These are phyloP conservation scores for Origma solitaria DNA, from an alignment of 2,113 vertebrate genomes.

Conservation along the genomic window DNA sequence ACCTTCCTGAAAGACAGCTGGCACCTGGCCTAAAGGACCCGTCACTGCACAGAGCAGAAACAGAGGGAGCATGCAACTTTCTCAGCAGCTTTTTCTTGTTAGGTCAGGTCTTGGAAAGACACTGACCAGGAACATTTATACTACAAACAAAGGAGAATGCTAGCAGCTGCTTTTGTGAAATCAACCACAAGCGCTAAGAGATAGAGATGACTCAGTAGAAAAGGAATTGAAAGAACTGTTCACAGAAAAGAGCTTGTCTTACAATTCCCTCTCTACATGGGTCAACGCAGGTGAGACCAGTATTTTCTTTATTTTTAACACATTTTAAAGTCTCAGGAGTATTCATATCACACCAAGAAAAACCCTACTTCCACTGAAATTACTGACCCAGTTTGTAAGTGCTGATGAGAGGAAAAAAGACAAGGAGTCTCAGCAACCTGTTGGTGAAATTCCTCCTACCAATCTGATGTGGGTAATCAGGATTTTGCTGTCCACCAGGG, in stretches of 20 bases:
- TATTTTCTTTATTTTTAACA: background rate
- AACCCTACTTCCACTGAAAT: background rate
- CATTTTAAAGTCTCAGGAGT: background rate
- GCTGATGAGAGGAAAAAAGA: background rate
- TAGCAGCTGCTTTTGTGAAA: background rate
- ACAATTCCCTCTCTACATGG: background rate
- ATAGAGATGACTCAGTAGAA: background rate
- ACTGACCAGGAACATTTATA: background rate
- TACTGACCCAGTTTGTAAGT: background rate
- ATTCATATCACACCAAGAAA: background rate
- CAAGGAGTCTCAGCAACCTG: background rate
- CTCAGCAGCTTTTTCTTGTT: background rate
- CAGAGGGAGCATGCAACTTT: background rate
- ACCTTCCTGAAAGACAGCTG: background rate
- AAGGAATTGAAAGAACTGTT: background rate
- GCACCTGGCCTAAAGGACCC: background rate
- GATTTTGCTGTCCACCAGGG: background rate
- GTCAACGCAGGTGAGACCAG: background rate
- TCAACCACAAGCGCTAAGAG: background rate
- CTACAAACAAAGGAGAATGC: background rate
- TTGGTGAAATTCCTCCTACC: background rate
- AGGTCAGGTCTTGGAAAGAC: background rate
- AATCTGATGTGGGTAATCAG: background rate
- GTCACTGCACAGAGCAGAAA: background rate
- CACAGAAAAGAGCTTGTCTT: background rate